Evolutionary conservation across 2,113 vertebrate genomes (phyloP), one percentile per base, ranked within the genome.

Genomic region (Typhlomys cinereus): DNA sequence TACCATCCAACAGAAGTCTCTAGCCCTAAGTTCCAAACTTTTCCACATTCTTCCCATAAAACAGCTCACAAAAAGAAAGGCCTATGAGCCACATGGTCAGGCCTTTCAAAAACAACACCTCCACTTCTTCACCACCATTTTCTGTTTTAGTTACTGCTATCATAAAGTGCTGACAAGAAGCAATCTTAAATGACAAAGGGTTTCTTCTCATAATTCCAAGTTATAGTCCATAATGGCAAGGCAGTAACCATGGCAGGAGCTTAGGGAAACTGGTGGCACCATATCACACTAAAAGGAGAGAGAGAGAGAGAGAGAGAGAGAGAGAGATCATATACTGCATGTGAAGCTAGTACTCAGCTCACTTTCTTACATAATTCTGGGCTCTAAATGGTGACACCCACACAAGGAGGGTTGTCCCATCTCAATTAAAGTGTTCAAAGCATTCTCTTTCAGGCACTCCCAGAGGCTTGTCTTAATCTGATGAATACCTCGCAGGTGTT

Each of bases 281-380:
- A 29, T 39, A 20, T 59, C 39, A 62, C 17, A 46, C 39, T 20
- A 15, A 62, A 41, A 61, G 27, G 36, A 11, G 4, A 29, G n/a
- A 20, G 78, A 34, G 39, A 57, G 14, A 25, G 44, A 44, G 5
- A 29, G 36, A 11, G 4, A 29, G n/a, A 20, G 78, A 34, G 39
- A 57, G 14, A 25, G 44, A 44, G 5, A 29, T n/a, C n/a, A n/a
- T n/a, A n/a, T n/a, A n/a, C n/a, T n/a, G n/a, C n/a, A n/a, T n/a
- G n/a, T n/a, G n/a, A n/a, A n/a, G n/a, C 20, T 0, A 10, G 18
- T n/a, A 18, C 15, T 41, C 8, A 11, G 25, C 7, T 11, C 3
- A 44, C 75, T 2, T 79, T 29, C 54, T 61, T n/a, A n/a, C 78
- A 14, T 31, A 18, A 12, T 27, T 34, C 3, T 44, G 25, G 8